These are phyloP conservation scores for Entelurus aequoreus DNA, from an alignment of 2,113 vertebrate species.

Conservation along the genomic window DNA sequence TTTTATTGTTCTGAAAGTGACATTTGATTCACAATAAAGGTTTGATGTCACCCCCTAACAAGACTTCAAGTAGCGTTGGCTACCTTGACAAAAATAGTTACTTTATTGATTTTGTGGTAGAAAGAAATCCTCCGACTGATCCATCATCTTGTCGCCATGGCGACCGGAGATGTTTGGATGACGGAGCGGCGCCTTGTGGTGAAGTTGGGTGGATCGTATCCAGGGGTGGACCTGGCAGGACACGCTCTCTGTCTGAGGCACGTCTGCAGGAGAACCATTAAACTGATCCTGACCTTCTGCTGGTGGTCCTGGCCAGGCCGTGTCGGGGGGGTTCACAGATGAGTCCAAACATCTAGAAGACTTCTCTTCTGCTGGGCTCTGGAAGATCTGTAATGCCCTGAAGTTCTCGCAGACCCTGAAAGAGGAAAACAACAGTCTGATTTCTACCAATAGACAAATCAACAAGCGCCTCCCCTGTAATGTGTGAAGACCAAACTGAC, in stretches of 20 bases:
- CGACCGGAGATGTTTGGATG: conserved; percentile 50
- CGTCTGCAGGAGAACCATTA: background rate
- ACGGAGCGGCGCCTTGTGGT: conserved; percentile 12
- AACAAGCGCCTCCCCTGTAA: background rate
- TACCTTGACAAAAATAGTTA: too few species aligned
- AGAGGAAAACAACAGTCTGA: background rate
- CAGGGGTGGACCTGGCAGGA: background rate
- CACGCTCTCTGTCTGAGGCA: background rate
- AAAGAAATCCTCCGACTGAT: conserved; percentile 4
- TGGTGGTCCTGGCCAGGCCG: background rate
- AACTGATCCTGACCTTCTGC: background rate
- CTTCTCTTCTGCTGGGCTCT: conserved; percentile 45
- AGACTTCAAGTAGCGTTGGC: too few species aligned
- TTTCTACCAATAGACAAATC: background rate
- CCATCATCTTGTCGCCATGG: conserved; percentile 57
- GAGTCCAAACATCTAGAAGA: conserved; percentile 29
- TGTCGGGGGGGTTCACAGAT: background rate
- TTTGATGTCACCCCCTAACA: too few species aligned
- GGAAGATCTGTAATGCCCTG: conserved; percentile 75
- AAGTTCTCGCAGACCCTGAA: conserved; percentile 81
- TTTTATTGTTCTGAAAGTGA: too few species aligned
- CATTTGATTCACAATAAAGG: too few species aligned
- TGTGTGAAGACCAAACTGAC: conserved; percentile 50
- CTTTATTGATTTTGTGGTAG: background rate
- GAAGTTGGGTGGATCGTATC: background rate